Evolutionary conservation across 2,113 vertebrate genomes (phyloP), one percentile per base, ranked within the genome.

Genomic region (Eolophus roseicapilla): DNA sequence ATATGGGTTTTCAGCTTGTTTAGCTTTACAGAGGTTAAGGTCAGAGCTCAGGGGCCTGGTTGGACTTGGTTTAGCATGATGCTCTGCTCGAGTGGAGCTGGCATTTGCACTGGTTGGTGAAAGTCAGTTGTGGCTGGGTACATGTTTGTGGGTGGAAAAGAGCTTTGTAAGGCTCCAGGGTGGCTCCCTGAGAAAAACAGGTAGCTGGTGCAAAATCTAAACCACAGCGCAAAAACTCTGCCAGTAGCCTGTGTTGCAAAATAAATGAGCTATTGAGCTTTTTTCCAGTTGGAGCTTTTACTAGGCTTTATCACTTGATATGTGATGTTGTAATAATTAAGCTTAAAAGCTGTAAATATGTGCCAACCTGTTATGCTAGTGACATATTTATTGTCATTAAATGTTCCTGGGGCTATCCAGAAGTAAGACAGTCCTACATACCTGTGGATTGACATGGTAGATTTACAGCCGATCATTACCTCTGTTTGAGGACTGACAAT

Each of bases 81-180:
- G 21, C 18, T 73, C 31, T 44, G 46, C 37, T 53, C 13, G 41
- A 7, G n/a, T 3, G 33, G 28, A 73, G 59, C 53, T 60, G 59
- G 33, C 50, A 28, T 24, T 71, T 62, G 17, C n/a, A 9, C 12
- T 53, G 10, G 6, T 35, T 41, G 33, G 2, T 70, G 19, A 19
- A 24, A 75, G 24, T 3, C 18, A 31, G 2, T 3, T 43, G 29
- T 50, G 29, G 19, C 1, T 1, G 31, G 46, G 11, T 49, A 33
- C 0, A 0, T 33, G 28, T 46, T 39, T 86, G 28, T 0, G 5
- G 28, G 11, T 63, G 47, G 52, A 35, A 67, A 43, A 39, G 20
- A 37, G 13, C 12, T 73, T 44, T 63, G 6, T 8, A 43, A 8
- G 11, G 23, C 5, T 39, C 2, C 11, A 39, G 24, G 31, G 8